Percentiles rank a stretch among this genome's conserved stretches.
These are phyloP conservation scores for Meloidogyne chitwoodi DNA, from an alignment of 1,140 invertebrate species.

Conservation along the genomic window DNA sequence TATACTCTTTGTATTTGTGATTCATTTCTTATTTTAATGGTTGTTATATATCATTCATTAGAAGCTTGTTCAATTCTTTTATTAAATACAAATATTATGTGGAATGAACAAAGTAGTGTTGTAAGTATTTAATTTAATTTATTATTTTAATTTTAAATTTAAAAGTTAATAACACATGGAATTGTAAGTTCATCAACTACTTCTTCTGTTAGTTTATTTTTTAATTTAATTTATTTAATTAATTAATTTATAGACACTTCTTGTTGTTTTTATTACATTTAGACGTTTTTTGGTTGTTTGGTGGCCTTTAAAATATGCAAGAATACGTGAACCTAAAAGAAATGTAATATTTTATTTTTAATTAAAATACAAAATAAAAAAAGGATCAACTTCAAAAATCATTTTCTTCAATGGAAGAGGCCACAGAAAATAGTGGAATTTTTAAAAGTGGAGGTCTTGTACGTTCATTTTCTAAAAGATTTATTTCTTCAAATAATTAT, in stretches of 20 bases:
- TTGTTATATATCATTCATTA: conserved; percentile 45
- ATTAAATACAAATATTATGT: conserved; percentile 33
- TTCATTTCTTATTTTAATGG: conserved; percentile 39
- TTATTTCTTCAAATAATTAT: background rate
- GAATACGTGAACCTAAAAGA: conserved; percentile 5
- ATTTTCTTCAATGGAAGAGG: conserved; percentile 17
- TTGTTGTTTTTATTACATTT: conserved; percentile 48
- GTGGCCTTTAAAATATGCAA: conserved; percentile 43
- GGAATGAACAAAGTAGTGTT: conserved; percentile 37
- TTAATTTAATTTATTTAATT: background rate
- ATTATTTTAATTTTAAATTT: background rate
- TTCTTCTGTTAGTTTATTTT: conserved; percentile 25
- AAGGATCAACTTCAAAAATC: conserved; percentile 24
- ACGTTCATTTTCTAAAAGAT: conserved; percentile 6
- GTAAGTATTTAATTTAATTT: background rate
- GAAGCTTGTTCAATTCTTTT: conserved; percentile 43
- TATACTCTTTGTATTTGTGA: conserved; percentile 45
- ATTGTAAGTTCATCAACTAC: conserved; percentile 40
- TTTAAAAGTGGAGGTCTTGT: conserved; percentile 14
- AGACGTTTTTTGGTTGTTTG: conserved; percentile 47
- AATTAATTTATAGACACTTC: conserved; percentile 32
- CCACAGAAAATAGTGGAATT: conserved; percentile 13
- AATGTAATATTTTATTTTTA: background rate
- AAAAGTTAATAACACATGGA: conserved; percentile 38
- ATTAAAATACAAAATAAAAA: background rate